Base-by-base conservation (phyloP, 1,140 invertebrate genomes). In the Leptinotarsa lineolata region DNA sequence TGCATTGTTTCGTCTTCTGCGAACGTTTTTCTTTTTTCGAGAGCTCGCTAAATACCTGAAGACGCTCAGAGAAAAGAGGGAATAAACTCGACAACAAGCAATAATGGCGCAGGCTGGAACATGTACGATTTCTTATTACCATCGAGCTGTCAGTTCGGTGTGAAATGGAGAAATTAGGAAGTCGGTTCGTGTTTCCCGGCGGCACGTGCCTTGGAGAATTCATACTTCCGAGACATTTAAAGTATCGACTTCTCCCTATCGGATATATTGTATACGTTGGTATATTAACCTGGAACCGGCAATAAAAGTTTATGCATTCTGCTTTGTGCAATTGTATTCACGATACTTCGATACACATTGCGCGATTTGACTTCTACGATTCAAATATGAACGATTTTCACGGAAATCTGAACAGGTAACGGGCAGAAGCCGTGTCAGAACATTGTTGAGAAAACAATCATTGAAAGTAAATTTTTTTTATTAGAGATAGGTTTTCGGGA, bases 91-190 rank as follows among this genome's bases (percentile, higher is more conserved):
- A 54, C 48, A 54, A 54, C 48, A 54, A 54, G 16, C 48, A 54
- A 54, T 54, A 54, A 54, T 54, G n/a, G 48, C 48, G 48, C 48
- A 54, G 48, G 48, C 15, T 54, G 48, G n/a, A 54, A 18, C 48
- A 54, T 54, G 48, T 54, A 54, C 48, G 48, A 54, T 54, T 54
- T 54, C 48, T 54, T 54, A 54, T 54, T 54, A 54, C 48, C 48
- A 54, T 54, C 48, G 48, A 54, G 48, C 48, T 54, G 48, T 54
- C 48, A 54, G 48, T 54, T 54, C 48, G 48, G 48, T 54, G 48
- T 18, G 48, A 54, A 54, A 54, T 54, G 48, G 48, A 18, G 6
- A 13, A 54, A 54, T 54, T 54, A 54, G 48, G 48, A 54, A 54
- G 48, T 54, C 48, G 15, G 16, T 54, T 54, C 48, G 48, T 54